Percentiles rank a stretch among this genome's conserved stretches.
These are phyloP conservation scores for Drosophila formosana DNA, from an alignment of 2,888 invertebrate genomes.

Conservation along the genomic window DNA sequence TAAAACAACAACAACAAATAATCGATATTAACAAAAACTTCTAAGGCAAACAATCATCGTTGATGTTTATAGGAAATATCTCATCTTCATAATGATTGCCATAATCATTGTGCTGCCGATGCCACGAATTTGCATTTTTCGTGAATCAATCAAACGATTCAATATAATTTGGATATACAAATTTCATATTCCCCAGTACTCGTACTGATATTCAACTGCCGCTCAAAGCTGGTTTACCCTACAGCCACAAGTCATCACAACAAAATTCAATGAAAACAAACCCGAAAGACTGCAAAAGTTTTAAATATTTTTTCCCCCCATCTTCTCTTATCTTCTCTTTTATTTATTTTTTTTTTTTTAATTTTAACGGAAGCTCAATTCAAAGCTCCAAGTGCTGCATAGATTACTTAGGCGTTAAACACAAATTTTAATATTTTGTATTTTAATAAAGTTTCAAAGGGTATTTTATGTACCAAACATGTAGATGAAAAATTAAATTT, in stretches of 20 bases:
- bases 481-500: too few relatives aligned
- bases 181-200: constrained; percentile 43
- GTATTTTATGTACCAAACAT: too few relatives aligned
- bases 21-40: constrained; percentile 58
- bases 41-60: constrained; percentile 51
- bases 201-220: constrained; percentile 1
- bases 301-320: not conserved
- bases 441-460: not conserved
- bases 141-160: constrained; percentile 72
- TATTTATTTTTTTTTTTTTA: constrained; percentile 4
- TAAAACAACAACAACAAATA: constrained; percentile 31
- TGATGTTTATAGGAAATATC: constrained; percentile 65
- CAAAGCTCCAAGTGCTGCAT: not conserved
- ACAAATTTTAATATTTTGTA: not conserved
- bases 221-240: constrained; percentile 36
- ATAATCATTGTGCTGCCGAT: constrained; percentile 29
- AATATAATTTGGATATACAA: constrained; percentile 47
- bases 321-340: not conserved
- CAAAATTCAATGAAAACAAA: constrained; percentile 48
- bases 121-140: constrained; percentile 71
- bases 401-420: not conserved
- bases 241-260: constrained; percentile 23
- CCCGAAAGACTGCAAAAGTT: constrained; percentile 9
- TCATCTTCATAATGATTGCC: constrained; percentile 52
- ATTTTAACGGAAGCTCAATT: constrained; percentile 10